These are phyloP conservation scores for Ibycter americanus DNA, from an alignment of 2,797 vertebrate genomes.

Conservation along the genomic window DNA sequence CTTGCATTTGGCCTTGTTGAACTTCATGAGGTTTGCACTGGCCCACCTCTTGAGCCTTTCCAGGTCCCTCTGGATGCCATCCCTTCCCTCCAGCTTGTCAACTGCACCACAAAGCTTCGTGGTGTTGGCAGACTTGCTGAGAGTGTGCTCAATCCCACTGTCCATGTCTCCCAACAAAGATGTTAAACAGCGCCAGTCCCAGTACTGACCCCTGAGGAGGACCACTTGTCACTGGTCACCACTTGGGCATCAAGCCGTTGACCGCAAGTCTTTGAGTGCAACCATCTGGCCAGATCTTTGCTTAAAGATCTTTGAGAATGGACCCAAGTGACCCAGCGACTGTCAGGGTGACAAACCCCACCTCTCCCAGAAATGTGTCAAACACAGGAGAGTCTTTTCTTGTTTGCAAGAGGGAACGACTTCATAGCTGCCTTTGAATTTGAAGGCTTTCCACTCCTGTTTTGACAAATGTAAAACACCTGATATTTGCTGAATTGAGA, in stretches of 20 bases:
- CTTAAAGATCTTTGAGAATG: neutral
- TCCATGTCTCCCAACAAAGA: neutral
- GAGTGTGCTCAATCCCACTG: neutral
- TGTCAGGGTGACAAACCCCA: neutral
- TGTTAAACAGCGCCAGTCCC: neutral
- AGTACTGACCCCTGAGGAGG: accelerated
- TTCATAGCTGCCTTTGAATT: neutral
- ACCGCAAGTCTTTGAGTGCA: neutral
- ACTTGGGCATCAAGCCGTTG: neutral
- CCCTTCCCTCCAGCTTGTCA: neutral
- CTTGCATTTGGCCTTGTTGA: neutral
- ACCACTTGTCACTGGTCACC: accelerated
- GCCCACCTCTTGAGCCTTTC: neutral
- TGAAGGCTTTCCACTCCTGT: neutral
- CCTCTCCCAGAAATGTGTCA: neutral
- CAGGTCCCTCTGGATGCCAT: neutral
- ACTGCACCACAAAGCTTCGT: neutral
- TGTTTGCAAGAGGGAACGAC: neutral
- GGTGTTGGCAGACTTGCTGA: neutral
- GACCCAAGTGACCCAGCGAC: neutral
- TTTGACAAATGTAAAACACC: constrained; percentile 18
- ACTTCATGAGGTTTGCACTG: neutral
- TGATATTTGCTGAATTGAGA: constrained; percentile 6
- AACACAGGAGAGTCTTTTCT: neutral
- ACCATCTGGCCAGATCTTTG: neutral